phyloP scores from a whole-genome alignment of 1,140 invertebrate genomes.

The Papilio glaucus region DNA sequence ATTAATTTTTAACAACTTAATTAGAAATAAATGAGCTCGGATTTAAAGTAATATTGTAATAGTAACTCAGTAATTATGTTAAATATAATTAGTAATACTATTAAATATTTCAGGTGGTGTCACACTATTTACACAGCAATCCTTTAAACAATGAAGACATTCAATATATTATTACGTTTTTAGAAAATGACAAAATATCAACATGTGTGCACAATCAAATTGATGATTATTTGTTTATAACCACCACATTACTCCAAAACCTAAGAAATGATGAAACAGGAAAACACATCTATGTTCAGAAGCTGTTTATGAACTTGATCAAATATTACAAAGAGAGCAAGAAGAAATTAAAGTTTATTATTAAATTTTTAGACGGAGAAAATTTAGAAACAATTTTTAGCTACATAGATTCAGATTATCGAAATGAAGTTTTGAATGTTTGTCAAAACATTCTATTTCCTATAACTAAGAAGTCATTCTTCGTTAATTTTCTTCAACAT shows the following conservation, averaged over 20 bases:
- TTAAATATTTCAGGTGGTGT: conserved; percentile 59
- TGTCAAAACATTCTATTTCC: conserved; percentile 71
- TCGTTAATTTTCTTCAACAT: conserved; percentile 65
- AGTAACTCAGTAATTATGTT: no score
- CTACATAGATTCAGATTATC: conserved; percentile 58
- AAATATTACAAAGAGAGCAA: conserved; percentile 71
- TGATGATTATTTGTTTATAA: conserved; percentile 62
- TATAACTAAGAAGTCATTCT: conserved; percentile 62
- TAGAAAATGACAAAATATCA: conserved; percentile 66
- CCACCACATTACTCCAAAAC: conserved; percentile 61
- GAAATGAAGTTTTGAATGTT: conserved; percentile 53
- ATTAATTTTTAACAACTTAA: no score
- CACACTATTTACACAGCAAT: conserved; percentile 62
- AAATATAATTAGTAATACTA: not conserved
- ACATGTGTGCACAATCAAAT: conserved; percentile 55
- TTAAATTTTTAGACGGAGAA: conserved; percentile 63
- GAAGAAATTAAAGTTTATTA: conserved; percentile 72
- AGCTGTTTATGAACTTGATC: conserved; percentile 57
- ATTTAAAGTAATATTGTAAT: no score
- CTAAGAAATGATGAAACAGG: conserved; percentile 48
- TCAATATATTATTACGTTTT: conserved; percentile 57
- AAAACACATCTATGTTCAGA: conserved; percentile 45
- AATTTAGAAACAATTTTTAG: conserved; percentile 69
- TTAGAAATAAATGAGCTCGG: no score
- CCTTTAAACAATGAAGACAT: conserved; percentile 59